Evolutionary conservation across 1,140 invertebrate species (phyloP).

Genomic region (Drosophila equinoxialis): DNA sequence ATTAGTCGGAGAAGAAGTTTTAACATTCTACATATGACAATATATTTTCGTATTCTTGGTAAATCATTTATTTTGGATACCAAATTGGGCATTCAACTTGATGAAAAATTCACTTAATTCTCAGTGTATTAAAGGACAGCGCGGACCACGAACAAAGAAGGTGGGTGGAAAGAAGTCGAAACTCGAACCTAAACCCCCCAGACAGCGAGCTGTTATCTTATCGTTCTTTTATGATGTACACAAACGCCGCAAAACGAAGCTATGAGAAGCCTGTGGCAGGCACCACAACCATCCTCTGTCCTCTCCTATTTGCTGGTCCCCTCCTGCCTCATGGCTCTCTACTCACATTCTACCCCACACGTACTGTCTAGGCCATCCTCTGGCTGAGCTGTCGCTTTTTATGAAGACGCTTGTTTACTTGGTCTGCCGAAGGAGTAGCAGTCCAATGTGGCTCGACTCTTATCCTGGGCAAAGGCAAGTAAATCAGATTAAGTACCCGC

Average conservation of each 20-base stretch:
- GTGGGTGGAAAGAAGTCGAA: neutral
- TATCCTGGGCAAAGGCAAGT: slow-evolving; percentile 59
- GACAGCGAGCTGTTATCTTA: slow-evolving; percentile 64
- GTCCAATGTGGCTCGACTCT: slow-evolving; percentile 34
- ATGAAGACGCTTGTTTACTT: slow-evolving; percentile 80
- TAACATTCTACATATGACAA: neutral
- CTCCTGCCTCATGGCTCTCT: too few species aligned
- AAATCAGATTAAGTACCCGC: slow-evolving; percentile 81
- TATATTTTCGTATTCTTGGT: neutral
- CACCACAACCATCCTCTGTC: neutral
- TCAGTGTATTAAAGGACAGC: neutral
- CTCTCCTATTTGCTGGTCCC: neutral
- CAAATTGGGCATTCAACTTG: neutral
- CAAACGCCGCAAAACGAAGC: slow-evolving; percentile 61
- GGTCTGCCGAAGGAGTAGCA: slow-evolving; percentile 43
- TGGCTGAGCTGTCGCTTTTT: slow-evolving; percentile 67
- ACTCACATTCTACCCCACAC: neutral
- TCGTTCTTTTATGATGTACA: slow-evolving; percentile 80
- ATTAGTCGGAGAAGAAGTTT: too few species aligned
- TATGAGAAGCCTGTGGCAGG: slow-evolving; percentile 53
- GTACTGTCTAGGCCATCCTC: slow-evolving; percentile 7
- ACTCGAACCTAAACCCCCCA: slow-evolving; percentile 2
- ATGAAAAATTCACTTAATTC: neutral
- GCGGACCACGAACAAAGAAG: neutral
- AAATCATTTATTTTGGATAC: neutral